phyloP scores from a whole-genome alignment of 2,113 vertebrate genomes.

The Calyptommatus sinebrachiatus region DNA sequence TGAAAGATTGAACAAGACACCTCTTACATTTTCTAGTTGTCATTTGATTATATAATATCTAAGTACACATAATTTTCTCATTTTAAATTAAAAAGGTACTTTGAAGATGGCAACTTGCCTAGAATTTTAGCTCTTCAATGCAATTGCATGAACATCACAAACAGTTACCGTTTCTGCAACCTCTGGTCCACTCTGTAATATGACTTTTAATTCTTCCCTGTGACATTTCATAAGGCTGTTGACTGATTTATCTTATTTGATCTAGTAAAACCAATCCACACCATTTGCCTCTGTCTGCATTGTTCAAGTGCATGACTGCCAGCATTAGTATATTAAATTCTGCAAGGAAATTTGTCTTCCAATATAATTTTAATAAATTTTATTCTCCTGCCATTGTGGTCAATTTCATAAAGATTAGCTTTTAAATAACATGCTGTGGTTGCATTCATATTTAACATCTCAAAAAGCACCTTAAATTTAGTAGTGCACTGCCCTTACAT shows the following conservation, averaged over 20 bases:
- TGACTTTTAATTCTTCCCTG: not conserved
- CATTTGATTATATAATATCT: not conserved
- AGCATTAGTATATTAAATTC: not conserved
- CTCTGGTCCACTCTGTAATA: not conserved
- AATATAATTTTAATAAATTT: not conserved
- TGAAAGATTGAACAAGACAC: not conserved
- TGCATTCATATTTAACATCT: too few relatives aligned
- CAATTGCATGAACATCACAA: not conserved
- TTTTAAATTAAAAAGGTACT: not conserved
- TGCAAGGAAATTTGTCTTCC: not conserved
- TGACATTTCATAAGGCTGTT: not conserved
- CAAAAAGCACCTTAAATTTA: too few relatives aligned
- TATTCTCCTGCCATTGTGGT: not conserved
- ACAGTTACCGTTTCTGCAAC: not conserved
- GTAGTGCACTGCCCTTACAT: too few relatives aligned
- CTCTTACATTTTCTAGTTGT: not conserved
- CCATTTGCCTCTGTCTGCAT: not conserved
- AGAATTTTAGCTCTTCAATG: not conserved
- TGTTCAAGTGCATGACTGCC: not conserved
- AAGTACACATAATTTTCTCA: not conserved
- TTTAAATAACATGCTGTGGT: too few relatives aligned
- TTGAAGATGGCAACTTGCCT: not conserved
- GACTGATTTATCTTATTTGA: not conserved
- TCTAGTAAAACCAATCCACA: not conserved
- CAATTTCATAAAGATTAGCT: not conserved